These are phyloP conservation scores for Hesperophylax magnus DNA, from an alignment of 1,140 invertebrate species.

Conservation along the genomic window DNA sequence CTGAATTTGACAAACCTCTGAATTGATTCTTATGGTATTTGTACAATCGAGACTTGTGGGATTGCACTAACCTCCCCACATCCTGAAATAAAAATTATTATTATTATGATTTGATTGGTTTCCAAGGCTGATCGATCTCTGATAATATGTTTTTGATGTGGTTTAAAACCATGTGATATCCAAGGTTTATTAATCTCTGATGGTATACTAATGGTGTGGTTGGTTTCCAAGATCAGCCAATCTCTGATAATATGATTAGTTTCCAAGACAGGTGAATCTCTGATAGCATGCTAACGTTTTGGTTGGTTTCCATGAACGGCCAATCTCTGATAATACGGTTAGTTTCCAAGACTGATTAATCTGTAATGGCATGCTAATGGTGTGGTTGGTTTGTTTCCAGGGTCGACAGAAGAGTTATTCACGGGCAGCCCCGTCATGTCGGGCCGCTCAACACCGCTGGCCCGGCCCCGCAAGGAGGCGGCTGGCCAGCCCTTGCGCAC, in stretches of 20 bases:
- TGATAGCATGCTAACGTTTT: not conserved
- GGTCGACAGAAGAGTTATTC: slow-evolving; percentile 66
- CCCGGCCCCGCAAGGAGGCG: slow-evolving; percentile 67
- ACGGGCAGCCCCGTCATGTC: slow-evolving; percentile 64
- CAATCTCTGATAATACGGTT: too few relatives aligned
- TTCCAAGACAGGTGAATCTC: too few relatives aligned
- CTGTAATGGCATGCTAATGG: not conserved
- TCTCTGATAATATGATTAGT: too few relatives aligned
- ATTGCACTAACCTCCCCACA: too few relatives aligned
- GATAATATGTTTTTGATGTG: too few relatives aligned
- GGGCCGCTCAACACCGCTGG: slow-evolving; percentile 69
- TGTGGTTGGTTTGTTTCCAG: slow-evolving; percentile 53
- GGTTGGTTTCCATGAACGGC: slow-evolving; percentile 61
- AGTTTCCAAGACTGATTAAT: too few relatives aligned
- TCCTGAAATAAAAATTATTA: too few relatives aligned
- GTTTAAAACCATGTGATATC: too few relatives aligned
- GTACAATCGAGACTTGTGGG: slow-evolving; percentile 48
- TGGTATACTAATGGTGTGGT: not conserved
- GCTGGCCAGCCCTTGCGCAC: slow-evolving; percentile 65
- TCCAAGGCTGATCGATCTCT: slow-evolving; percentile 61
- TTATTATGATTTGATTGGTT: not conserved
- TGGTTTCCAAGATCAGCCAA: slow-evolving; percentile 61
- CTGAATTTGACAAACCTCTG: not conserved
- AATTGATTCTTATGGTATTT: not conserved
- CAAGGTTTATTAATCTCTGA: too few relatives aligned